These are phyloP conservation scores for Busseola fusca DNA, from an alignment of 2,888 invertebrate genomes.

Conservation along the genomic window DNA sequence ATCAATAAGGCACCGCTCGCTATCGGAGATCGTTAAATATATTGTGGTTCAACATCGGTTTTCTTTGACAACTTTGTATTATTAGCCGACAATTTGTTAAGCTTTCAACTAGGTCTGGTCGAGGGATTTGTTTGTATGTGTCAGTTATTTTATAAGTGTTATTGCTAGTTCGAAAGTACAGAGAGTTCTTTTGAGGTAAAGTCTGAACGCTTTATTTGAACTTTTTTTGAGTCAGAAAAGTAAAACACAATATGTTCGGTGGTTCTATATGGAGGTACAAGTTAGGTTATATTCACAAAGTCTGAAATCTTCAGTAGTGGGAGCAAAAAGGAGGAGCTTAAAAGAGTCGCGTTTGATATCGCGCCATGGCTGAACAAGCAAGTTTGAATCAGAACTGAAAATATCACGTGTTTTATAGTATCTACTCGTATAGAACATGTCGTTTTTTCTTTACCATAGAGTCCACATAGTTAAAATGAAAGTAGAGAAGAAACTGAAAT, in stretches of 20 bases:
- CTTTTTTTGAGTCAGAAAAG: not conserved
- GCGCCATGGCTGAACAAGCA: too few species aligned
- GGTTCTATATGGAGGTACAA: too few species aligned
- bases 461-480: not conserved
- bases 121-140: slow-evolving; percentile 5
- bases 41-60: slow-evolving; percentile 59
- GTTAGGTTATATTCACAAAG: not conserved
- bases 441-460: not conserved
- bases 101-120: slow-evolving; percentile 27
- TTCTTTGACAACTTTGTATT: slow-evolving; percentile 65
- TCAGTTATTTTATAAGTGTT: not conserved
- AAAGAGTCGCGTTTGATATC: too few species aligned
- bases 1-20: slow-evolving; percentile 74
- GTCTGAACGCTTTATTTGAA: not conserved
- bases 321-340: not conserved
- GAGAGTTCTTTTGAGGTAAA: not conserved
- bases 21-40: slow-evolving; percentile 72
- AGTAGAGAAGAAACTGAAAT: not conserved
- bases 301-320: not conserved
- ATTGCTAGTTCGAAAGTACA: not conserved
- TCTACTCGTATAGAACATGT: not conserved
- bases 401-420: too few species aligned
- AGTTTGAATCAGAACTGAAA: not conserved
- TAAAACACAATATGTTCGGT: not conserved
- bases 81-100: slow-evolving; percentile 60